Evolutionary conservation across 2,797 vertebrate species (phyloP).

Genomic region (Pseudochirops cupreus): DNA sequence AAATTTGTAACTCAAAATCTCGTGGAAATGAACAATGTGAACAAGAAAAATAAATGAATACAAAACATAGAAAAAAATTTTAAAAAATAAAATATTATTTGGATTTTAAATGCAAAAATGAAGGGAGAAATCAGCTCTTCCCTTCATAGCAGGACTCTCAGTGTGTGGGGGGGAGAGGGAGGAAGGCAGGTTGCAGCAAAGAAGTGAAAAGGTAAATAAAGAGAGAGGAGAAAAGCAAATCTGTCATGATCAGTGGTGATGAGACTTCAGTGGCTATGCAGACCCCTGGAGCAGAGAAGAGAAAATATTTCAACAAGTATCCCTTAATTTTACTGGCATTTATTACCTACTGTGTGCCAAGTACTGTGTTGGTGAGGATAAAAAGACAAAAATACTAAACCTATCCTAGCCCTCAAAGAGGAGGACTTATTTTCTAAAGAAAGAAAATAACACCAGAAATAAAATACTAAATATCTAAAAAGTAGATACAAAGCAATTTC

Average conservation of each 20-base stretch:
- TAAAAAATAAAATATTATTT: neutral
- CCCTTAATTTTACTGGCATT: neutral
- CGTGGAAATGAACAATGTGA: too few relatives aligned
- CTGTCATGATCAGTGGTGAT: neutral
- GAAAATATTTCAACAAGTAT: neutral
- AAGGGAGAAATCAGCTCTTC: neutral
- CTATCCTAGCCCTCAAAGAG: neutral
- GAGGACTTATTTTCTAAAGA: neutral
- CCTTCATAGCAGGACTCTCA: neutral
- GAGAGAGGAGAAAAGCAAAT: neutral
- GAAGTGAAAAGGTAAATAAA: neutral
- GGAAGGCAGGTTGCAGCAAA: neutral
- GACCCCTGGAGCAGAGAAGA: neutral
- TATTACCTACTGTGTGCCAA: fast-evolving
- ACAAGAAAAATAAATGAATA: too few relatives aligned
- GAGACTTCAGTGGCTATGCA: neutral
- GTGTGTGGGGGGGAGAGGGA: neutral
- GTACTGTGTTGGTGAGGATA: neutral
- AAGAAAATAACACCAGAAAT: neutral
- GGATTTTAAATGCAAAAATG: neutral
- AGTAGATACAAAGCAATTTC: neutral
- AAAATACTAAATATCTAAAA: neutral
- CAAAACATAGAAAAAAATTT: too few relatives aligned
- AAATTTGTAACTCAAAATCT: too few relatives aligned
- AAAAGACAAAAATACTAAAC: neutral